Base-by-base conservation (phyloP, 2,888 invertebrate species). In the Gryllus longicercus region DNA sequence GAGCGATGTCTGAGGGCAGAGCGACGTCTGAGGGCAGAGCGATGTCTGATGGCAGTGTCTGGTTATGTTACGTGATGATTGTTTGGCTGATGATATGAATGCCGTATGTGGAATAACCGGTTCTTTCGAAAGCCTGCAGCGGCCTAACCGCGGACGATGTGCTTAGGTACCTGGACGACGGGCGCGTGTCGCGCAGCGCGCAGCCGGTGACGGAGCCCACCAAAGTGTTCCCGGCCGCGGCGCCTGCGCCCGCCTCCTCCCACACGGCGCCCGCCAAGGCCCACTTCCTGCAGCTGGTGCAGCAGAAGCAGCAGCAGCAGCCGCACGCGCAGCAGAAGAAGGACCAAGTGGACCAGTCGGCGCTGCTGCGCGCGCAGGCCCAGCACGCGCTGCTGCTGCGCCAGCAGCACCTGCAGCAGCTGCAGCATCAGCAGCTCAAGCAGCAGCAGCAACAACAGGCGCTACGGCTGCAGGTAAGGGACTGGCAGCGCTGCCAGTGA, bases 401-500 rank as follows among this genome's bases (percentile, higher is more conserved):
- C 49, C 80, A 81, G 74, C 80, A 81, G 51, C 79, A 79, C n/a
- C 50, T 50, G 11, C 74, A 75, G 75, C 79, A 79, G 74, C 79
- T 91, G 5, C 89, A 91, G 79, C 91, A 91, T 83, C 91, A 91
- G 81, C 88, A 91, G 83, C 90, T 91, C 76, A 84, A 91, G 76
- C 89, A 90, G 12, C 51, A 81, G 38, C 0, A 38, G 11, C 75
- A 76, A 8, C 63, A 63, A n/a, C 63, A 63, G n/a, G 63, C 63
- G 14, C 63, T 63, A 4, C 63, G 63, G 5, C n/a, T 63, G 63
- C 63, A 63, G 63, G 63, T 63, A 16, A 63, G 38, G 25, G 25
- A 2, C 3, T 38, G 25, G 25, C 25, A 2, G 25, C 25, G 25
- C 25, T 38, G 25, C 25, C 25, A 2, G 3, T 38, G 25, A 0